A percentile compares a stretch with the other conserved stretches of the same genome.
Conservation (phyloP, 2,797 vertebrate genomes). For the Poeciliopsis infans region DNA sequence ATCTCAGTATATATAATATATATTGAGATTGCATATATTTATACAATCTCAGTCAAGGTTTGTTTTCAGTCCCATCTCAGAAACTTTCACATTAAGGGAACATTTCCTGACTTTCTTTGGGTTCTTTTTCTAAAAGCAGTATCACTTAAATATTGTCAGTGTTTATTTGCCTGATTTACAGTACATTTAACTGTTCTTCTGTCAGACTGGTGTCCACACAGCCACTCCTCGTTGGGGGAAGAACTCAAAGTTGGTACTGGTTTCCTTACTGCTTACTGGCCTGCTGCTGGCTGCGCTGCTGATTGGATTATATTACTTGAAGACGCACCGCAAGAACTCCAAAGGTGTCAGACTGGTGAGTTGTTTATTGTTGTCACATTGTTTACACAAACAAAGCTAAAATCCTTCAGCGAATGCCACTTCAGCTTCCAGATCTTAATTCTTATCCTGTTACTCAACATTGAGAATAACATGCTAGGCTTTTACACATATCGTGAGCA, state of each 20-base stretch:
- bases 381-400: neutral
- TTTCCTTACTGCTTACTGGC: slow-evolving; percentile 88
- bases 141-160: neutral
- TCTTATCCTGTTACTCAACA: neutral
- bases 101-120: neutral
- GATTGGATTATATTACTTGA: slow-evolving; percentile 86
- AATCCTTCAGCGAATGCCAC: neutral
- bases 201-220: slow-evolving; percentile 73
- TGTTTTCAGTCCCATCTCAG: neutral
- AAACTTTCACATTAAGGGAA: neutral
- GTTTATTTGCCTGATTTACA: neutral
- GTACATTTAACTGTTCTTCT: neutral
- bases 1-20: too few species aligned
- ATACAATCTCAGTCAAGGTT: neutral
- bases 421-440: neutral
- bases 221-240: slow-evolving; percentile 68
- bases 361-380: neutral
- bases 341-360: slow-evolving; percentile 92
- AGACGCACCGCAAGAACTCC: slow-evolving; percentile 86
- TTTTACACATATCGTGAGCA: neutral
- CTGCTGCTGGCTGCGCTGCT: slow-evolving; percentile 87
- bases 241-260: slow-evolving; percentile 85
- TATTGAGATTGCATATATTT: too few species aligned
- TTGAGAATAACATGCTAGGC: neutral
- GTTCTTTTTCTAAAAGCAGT: neutral